Evolutionary conservation across 1,140 invertebrate species (phyloP).

Genomic region (Teleopsis dalmanni): DNA sequence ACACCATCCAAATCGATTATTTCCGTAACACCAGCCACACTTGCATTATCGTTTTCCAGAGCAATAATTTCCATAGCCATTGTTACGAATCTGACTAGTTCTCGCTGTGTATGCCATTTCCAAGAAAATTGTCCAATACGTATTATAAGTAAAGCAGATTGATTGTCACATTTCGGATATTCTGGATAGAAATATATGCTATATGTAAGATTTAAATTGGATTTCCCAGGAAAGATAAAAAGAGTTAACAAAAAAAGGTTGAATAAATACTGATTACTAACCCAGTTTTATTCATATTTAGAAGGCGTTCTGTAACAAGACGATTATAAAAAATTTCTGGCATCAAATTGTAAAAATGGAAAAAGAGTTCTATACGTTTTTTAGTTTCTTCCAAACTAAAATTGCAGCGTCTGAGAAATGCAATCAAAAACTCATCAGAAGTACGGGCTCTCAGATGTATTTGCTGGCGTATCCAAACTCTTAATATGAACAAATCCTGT

Average conservation of each 20-base stretch:
- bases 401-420: slow-evolving; percentile 58
- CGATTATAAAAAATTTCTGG: slow-evolving; percentile 49
- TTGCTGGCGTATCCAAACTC: slow-evolving; percentile 60
- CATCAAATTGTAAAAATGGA: slow-evolving; percentile 50
- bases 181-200: slow-evolving; percentile 34
- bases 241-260: no score
- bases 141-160: slow-evolving; percentile 47
- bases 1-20: slow-evolving; percentile 46
- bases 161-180: slow-evolving; percentile 40
- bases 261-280: no score
- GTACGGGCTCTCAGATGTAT: slow-evolving; percentile 49
- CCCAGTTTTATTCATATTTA: slow-evolving; percentile 48
- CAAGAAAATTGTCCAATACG: slow-evolving; percentile 46
- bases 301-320: slow-evolving; percentile 33
- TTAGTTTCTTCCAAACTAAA: slow-evolving; percentile 60
- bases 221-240: no score
- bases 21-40: slow-evolving; percentile 42
- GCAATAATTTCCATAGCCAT: slow-evolving; percentile 46
- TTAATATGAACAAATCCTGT: slow-evolving; percentile 51
- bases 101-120: slow-evolving; percentile 40
- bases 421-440: slow-evolving; percentile 55
- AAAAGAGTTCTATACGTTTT: slow-evolving; percentile 56
- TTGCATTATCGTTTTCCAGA: slow-evolving; percentile 44
- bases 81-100: slow-evolving; percentile 41
- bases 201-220: background rate